Conservation (phyloP, 2,888 invertebrate genomes). For the Xanthorhoe designata region DNA sequence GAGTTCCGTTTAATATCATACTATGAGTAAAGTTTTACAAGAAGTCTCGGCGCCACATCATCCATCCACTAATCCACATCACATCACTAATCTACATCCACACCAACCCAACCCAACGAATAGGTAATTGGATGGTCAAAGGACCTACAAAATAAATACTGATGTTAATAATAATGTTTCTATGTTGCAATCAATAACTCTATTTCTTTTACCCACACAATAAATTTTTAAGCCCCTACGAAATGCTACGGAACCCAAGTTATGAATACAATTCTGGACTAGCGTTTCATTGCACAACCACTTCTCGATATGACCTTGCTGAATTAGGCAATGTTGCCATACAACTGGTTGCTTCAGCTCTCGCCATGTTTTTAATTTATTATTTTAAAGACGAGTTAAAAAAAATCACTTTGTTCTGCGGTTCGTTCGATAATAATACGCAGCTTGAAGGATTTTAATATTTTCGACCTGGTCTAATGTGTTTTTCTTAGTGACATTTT, state of each 20-base stretch:
- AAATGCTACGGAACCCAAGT: conserved; percentile 19
- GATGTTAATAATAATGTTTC: too few relatives aligned
- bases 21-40: too few relatives aligned
- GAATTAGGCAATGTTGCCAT: conserved; percentile 62
- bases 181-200: neutral
- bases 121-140: too few relatives aligned
- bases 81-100: too few relatives aligned
- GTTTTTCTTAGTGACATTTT: too few relatives aligned
- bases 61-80: too few relatives aligned
- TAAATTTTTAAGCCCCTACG: neutral
- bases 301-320: conserved; percentile 59
- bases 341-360: conserved; percentile 52
- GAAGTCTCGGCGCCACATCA: too few relatives aligned
- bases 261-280: conserved; percentile 30
- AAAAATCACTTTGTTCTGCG: neutral
- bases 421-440: neutral
- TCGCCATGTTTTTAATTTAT: conserved; percentile 40
- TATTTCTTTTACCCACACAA: neutral
- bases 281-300: conserved; percentile 41
- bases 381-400: conserved; percentile 15
- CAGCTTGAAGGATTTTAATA: neutral
- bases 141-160: too few relatives aligned
- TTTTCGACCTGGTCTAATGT: too few relatives aligned
- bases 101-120: too few relatives aligned
- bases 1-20: too few relatives aligned